Evolutionary conservation across 2,797 vertebrate genomes (phyloP), one percentile per base, ranked within the genome.

Genomic region (Spheniscus humboldti): DNA sequence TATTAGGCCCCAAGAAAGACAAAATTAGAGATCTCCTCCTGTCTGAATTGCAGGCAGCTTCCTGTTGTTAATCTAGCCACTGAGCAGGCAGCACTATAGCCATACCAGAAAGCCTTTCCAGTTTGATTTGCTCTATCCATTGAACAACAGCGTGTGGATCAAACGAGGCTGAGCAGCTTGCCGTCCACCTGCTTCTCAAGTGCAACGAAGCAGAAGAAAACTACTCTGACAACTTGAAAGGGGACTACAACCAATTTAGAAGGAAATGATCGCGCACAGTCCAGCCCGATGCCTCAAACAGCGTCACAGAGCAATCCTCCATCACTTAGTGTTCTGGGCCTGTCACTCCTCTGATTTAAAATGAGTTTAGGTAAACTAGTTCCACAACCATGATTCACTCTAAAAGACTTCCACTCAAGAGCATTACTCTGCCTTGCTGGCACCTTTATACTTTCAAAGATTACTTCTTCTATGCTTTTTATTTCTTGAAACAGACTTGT

Each of bases 201-300:
- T 90, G 96, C 96, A 97, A 60, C 1, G 50, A 96, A 95, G 94
- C 97, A 97, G 93, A 96, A 96, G 79, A 94, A 97, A 98, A 95
- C 94, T 68, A 80, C 94, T 97, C 96, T 96, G 97, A 97, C 97
- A 97, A 95, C 89, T 93, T 98, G 94, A 97, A 97, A 97, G 91
- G 94, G 77, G 96, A 95, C 94, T 85, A 95, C 96, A 96, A 96
- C 76, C 96, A 97, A 96, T 97, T 97, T 93, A 94, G 95, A 81
- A 88, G 90, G 89, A 91, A 97, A 97, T 93, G 96, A 97, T 95
- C 97, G 95, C 30, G 1, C 77, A 47, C 59, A 90, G 89, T 87
- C 94, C 93, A 95, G 50, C 47, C 75, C 12, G 0, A 72, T 91
- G 90, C 91, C 92, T 96, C 2, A 2, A 82, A 87, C 64, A 16